Evolutionary conservation across 2,113 vertebrate species (phyloP).

Genomic region (Myotis yumanensis): DNA sequence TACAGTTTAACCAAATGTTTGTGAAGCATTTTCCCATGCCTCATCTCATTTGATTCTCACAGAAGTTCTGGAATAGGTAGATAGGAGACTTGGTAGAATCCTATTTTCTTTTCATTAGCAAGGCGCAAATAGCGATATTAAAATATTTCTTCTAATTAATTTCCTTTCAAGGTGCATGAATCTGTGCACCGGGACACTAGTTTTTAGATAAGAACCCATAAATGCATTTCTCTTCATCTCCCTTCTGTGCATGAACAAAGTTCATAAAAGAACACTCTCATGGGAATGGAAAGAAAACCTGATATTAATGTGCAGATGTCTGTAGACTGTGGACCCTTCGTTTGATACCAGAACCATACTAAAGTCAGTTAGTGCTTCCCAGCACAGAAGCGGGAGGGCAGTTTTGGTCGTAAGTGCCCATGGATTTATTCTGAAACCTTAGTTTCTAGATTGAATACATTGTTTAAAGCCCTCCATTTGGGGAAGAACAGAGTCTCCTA

Average conservation of each 20-base stretch:
- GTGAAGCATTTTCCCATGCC: too few species aligned
- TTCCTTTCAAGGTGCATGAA: too few species aligned
- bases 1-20: too few species aligned
- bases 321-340: not conserved
- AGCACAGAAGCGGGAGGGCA: not conserved
- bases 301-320: not conserved
- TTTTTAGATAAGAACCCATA: constrained; percentile 23
- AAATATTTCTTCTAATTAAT: too few species aligned
- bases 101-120: too few species aligned
- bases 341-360: not conserved
- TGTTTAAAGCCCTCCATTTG: not conserved
- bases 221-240: not conserved
- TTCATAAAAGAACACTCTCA: not conserved
- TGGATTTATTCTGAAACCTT: constrained; percentile 14
- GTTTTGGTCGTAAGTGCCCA: not conserved
- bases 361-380: not conserved
- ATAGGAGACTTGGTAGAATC: too few species aligned
- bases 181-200: too few species aligned
- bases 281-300: constrained; percentile 1
- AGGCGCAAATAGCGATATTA: too few species aligned
- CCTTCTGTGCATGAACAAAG: not conserved
- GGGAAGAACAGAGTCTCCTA: not conserved
- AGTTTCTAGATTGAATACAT: not conserved
- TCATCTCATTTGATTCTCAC: too few species aligned
- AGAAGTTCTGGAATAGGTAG: too few species aligned